phyloP scores from a whole-genome alignment of 2,113 vertebrate species.

The Corydoras sp. region DNA sequence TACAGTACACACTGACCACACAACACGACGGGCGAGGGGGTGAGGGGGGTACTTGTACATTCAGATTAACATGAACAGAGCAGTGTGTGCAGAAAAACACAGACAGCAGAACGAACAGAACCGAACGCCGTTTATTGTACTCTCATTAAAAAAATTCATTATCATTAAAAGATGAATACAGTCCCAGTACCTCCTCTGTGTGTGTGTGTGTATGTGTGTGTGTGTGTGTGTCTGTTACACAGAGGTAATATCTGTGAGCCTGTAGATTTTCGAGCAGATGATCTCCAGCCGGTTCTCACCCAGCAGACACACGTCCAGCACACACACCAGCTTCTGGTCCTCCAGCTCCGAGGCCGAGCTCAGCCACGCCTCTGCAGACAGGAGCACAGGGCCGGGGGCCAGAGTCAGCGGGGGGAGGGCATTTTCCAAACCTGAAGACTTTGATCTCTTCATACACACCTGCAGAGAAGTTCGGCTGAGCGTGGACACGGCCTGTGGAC shows the following conservation, averaged over 20 bases:
- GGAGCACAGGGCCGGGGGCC: not conserved
- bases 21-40: no score
- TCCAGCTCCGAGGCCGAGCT: conserved; percentile 54
- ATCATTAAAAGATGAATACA: no score
- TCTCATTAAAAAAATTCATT: no score
- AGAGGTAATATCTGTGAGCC: conserved; percentile 44
- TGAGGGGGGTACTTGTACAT: no score
- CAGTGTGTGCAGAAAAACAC: no score
- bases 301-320: conserved; percentile 81
- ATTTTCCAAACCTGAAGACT: not conserved
- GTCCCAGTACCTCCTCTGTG: no score
- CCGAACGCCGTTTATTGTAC: no score
- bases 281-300: conserved; percentile 74
- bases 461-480: conserved; percentile 55
- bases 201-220: no score
- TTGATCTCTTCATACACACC: conserved; percentile 50
- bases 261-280: conserved; percentile 77
- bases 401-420: not conserved
- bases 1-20: no score
- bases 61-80: no score
- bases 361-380: conserved; percentile 49
- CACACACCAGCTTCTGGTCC: conserved; percentile 66
- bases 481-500: conserved; percentile 55
- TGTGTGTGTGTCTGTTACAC: not conserved
- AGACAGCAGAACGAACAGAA: no score